Base-by-base conservation (phyloP, 1,140 invertebrate genomes). In the Steinernema feltiae region DNA sequence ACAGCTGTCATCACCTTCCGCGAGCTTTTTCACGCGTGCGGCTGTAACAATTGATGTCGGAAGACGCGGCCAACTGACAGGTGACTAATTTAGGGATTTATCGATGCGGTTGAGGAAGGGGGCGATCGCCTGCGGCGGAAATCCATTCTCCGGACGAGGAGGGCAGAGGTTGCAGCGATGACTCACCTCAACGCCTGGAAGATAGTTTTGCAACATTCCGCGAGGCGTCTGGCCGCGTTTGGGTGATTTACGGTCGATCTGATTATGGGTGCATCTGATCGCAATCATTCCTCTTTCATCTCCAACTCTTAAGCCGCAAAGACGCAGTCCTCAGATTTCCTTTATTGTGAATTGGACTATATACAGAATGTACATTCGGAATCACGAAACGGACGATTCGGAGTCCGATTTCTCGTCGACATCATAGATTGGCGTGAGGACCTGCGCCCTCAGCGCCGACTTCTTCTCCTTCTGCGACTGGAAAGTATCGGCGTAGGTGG, bases 81-180 rank as follows among this genome's bases (percentile, higher is more conserved):
- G 53, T 63, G 53, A 63, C 53, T 63, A 63, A 63, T 63, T 63
- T 63, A 15, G 53, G 53, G 53, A 63, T 63, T 63, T 12, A 63
- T 63, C 3, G 53, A 12, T 63, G 53, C 24, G 53, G 53, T 63
- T 27, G 53, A 63, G 53, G 53, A n/a, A n/a, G n/a, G n/a, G n/a
- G n/a, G n/a, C n/a, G n/a, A 18, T 41, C 7, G 35, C 35, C 35
- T 7, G 7, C 18, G 35, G 35, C 35, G 7, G 35, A 41, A 18
- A 18, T 7, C 18, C 35, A 41, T 7, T 7, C 7, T 18, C 18
- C 7, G 35, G 35, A 41, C 35, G 35, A 41, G 35, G 35, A 18
- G 35, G 18, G 18, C 7, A 41, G 18, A 18, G 35, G 35, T 41
- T 18, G 35, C 35, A 7, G 35, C 18, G 18, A n/a, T n/a, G n/a